A percentile compares a stretch with the other conserved stretches of the same genome.
phyloP scores from a whole-genome alignment of 1,140 invertebrate species.

The Pristionchus pacificus region DNA sequence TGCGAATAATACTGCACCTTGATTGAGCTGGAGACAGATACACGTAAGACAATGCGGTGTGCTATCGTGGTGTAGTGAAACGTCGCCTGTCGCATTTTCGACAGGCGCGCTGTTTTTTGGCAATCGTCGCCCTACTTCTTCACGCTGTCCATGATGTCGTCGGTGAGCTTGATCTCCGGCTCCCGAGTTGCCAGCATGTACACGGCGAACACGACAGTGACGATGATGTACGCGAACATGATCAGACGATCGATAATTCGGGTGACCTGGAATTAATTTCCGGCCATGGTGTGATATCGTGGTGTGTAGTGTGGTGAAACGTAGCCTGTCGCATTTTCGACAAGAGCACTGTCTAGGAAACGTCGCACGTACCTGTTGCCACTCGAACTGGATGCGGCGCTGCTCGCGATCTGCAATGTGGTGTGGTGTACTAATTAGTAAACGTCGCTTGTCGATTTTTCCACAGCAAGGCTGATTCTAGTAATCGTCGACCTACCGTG shows the following conservation, averaged over 20 bases:
- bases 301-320: conserved; percentile 26
- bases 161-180: conserved; percentile 40
- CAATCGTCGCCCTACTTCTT: conserved; percentile 10
- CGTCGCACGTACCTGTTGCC: too few species aligned
- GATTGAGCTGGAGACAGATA: too few species aligned
- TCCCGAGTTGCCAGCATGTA: conserved; percentile 39
- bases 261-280: too few species aligned
- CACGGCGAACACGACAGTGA: conserved; percentile 45
- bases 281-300: too few species aligned
- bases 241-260: conserved; percentile 47
- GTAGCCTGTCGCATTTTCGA: not conserved
- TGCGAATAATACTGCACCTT: too few species aligned
- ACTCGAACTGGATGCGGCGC: conserved; percentile 43
- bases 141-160: conserved; percentile 44
- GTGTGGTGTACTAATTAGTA: not conserved
- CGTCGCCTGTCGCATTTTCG: too few species aligned
- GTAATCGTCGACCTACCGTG: too few species aligned
- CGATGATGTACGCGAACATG: conserved; percentile 45
- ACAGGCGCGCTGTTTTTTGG: not conserved
- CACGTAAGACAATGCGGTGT: too few species aligned
- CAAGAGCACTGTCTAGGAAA: not conserved
- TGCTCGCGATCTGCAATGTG: conserved; percentile 43
- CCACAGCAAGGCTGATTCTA: too few species aligned
- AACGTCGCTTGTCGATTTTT: too few species aligned
- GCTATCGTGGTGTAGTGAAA: too few species aligned